Base-by-base conservation (phyloP, 2,888 invertebrate species). In the Pristionchus exspectatus region DNA sequence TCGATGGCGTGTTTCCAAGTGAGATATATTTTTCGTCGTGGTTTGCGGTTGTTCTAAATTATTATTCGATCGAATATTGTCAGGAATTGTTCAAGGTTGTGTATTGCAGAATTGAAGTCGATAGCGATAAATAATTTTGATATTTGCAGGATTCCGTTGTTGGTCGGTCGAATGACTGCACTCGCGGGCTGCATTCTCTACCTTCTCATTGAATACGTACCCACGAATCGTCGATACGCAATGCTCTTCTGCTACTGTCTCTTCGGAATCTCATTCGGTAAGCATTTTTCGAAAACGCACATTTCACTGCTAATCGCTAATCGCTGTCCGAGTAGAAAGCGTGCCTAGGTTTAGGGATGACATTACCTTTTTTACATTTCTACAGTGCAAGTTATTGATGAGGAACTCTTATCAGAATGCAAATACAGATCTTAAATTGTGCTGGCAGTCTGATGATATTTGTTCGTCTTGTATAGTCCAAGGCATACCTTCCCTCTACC, bases 161-260 rank as follows among this genome's bases (percentile, higher is more conserved):
- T 89, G 27, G 83, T 66, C 12, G 89, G 89, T 50, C 81, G 89
- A 30, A 24, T 81, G 2, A 18, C 33, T 0, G 89, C 89, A 5
- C 89, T 89, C 18, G 10, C 21, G n/a, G 89, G 81, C 10, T 89
- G 89, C 50, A 56, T 89, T 83, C 66, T 89, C 59, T 89, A 89
- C 63, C 83, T 89, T 7, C 63, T 89, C 63, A 83, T 89, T 27
- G 89, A 89, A 27, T 89, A 63, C 50, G 50, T 89, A 2, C 89
- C 89, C 27, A 59, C 59, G 14, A 38, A 89, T 50, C 59, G 83
- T 12, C 33, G 89, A 89, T 89, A 63, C 83, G 89, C 89, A 7
- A 89, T 89, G 89, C 89, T 89, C 44, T 54, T 89, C 89, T 89
- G 81, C 50, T 89, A 89, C 30, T 81, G 44, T n/a, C 89, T 89